Evolutionary conservation across 2,113 vertebrate species (phyloP).

Genomic region (Polyodon spathula): DNA sequence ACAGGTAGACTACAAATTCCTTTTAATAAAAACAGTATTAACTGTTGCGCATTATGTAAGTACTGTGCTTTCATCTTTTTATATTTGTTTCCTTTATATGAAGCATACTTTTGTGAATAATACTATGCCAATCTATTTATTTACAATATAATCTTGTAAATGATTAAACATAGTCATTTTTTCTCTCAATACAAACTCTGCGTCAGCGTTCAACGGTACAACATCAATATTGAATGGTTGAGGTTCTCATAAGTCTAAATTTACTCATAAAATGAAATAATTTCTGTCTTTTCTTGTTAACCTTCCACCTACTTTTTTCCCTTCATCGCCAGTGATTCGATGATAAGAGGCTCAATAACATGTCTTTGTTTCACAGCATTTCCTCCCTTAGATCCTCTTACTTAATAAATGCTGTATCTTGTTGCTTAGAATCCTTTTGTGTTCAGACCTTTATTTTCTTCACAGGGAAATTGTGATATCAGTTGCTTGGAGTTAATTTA

Average conservation of each 20-base stretch:
- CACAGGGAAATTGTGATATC: slow-evolving; percentile 26
- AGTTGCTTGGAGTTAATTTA: no score
- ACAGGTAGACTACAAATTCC: no score
- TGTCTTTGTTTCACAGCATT: slow-evolving; percentile 37
- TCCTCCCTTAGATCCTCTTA: slow-evolving; percentile 46
- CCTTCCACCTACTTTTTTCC: slow-evolving; percentile 40
- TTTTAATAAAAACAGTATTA: no score
- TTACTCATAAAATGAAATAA: slow-evolving; percentile 44
- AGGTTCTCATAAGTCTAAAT: slow-evolving; percentile 54
- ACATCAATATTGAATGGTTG: slow-evolving; percentile 37
- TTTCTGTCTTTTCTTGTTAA: slow-evolving; percentile 46
- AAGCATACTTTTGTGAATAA: no score
- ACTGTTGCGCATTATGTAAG: no score
- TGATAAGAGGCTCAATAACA: slow-evolving; percentile 42
- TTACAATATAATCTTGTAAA: no score
- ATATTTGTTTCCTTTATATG: no score
- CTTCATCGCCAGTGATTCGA: slow-evolving; percentile 48
- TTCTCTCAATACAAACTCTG: no score
- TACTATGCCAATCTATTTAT: no score
- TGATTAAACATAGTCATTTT: no score
- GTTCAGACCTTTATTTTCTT: slow-evolving; percentile 35
- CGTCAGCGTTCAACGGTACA: no score
- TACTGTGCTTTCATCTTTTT: no score
- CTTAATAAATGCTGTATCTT: slow-evolving; percentile 37
- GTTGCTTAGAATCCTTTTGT: slow-evolving; percentile 41